Conservation (phyloP, 2,888 invertebrate genomes). For the Cephus nigrinus region DNA sequence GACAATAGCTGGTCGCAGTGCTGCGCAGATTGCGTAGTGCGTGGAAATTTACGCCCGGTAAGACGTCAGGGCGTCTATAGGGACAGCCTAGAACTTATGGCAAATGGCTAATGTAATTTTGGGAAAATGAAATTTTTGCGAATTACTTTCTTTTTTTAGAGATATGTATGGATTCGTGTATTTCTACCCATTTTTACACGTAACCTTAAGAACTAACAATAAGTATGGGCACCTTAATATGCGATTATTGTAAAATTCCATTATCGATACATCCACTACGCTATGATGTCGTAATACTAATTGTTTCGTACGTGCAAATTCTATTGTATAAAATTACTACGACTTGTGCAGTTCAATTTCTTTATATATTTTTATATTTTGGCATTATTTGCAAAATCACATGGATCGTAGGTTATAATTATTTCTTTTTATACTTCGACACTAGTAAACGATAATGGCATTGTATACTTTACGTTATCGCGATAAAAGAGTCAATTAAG, state of each 20-base stretch:
- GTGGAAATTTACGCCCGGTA: not conserved
- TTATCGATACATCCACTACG: not conserved
- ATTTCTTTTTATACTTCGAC: no score
- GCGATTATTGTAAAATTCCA: not conserved
- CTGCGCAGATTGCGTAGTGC: no score
- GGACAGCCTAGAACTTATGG: not conserved
- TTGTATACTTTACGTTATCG: not conserved
- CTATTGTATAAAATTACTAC: conserved; percentile 1
- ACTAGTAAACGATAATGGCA: no score
- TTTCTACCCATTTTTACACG: not conserved
- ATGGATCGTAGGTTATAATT: not conserved
- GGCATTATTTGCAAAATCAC: not conserved
- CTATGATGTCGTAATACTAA: not conserved
- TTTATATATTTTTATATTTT: not conserved
- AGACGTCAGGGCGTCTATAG: not conserved
- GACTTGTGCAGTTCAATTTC: not conserved
- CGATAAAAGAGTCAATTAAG: not conserved
- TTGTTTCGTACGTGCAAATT: not conserved
- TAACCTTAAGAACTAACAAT: not conserved
- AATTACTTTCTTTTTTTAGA: not conserved
- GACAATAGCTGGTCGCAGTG: no score
- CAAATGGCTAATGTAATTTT: not conserved
- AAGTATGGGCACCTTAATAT: not conserved
- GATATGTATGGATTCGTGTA: not conserved
- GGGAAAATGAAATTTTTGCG: not conserved